phyloP scores from a whole-genome alignment of 2,797 vertebrate species.

The Eurystomus glaucurus region DNA sequence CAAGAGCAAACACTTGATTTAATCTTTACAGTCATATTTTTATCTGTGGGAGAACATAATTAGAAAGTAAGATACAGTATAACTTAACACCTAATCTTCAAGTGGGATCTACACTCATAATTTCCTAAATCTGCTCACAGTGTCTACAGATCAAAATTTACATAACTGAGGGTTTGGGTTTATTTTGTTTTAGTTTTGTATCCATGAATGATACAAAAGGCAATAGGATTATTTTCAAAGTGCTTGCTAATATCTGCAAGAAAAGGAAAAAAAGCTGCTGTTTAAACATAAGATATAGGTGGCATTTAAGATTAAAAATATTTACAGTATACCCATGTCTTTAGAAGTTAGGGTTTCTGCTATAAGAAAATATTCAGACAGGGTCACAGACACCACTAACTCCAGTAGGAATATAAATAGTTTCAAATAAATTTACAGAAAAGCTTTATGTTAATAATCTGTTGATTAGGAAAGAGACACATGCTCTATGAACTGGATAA shows the following conservation, averaged over 20 bases:
- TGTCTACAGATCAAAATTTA: background rate
- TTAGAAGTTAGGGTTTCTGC: background rate
- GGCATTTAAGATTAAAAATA: background rate
- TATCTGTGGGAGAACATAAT: conserved; percentile 21
- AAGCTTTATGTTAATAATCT: background rate
- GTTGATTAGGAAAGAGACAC: background rate
- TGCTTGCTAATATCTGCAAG: background rate
- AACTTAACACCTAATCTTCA: background rate
- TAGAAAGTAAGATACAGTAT: background rate
- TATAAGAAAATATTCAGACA: background rate
- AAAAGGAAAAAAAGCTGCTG: background rate
- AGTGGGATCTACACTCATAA: background rate
- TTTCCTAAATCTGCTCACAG: background rate
- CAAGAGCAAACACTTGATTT: conserved; percentile 24
- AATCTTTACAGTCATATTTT: conserved; percentile 43
- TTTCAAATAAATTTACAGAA: background rate
- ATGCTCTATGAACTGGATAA: no score
- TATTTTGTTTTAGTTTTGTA: background rate
- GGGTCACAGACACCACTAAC: background rate
- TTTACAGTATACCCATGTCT: background rate
- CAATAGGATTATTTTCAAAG: background rate
- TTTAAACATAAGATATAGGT: background rate
- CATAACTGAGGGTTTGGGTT: background rate
- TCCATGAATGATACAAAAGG: accelerated
- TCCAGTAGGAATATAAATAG: background rate